phyloP scores from a whole-genome alignment of 64 coral and sea anemone genomes.

The Anthopleura sola region DNA sequence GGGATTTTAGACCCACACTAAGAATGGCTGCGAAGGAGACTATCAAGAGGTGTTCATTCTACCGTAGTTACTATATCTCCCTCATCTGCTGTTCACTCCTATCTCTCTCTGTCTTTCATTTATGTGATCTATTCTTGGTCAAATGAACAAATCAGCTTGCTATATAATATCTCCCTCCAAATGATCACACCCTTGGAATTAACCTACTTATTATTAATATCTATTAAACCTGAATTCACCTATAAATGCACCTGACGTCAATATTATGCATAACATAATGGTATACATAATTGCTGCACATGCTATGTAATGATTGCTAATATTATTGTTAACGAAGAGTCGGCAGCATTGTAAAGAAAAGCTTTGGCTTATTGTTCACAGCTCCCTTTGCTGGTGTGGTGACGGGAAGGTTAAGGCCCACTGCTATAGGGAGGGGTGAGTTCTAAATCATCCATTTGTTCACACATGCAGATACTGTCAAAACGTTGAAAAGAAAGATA shows the following conservation, averaged over 20 bases:
- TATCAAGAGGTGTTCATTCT: too few relatives aligned
- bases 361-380: slow-evolving; percentile 28
- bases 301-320: background rate
- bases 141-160: too few relatives aligned
- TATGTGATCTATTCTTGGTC: too few relatives aligned
- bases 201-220: too few relatives aligned
- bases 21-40: too few relatives aligned
- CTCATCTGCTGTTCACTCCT: too few relatives aligned
- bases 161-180: too few relatives aligned
- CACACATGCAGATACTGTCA: background rate
- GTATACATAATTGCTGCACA: background rate
- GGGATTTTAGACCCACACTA: too few relatives aligned
- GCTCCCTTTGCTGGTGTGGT: slow-evolving; percentile 38
- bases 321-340: background rate
- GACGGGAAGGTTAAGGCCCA: slow-evolving; percentile 35
- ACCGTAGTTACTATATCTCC: too few relatives aligned
- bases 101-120: too few relatives aligned
- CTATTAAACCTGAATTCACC: too few relatives aligned
- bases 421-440: slow-evolving; percentile 40
- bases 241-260: background rate
- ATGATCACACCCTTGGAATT: too few relatives aligned
- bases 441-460: slow-evolving; percentile 1
- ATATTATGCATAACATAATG: background rate
- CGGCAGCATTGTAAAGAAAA: background rate
- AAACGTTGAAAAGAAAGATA: background rate